Percentiles rank a stretch among this genome's conserved stretches.
These are phyloP conservation scores for Tyrannus savana DNA, from an alignment of 2,113 vertebrate species.

Conservation along the genomic window DNA sequence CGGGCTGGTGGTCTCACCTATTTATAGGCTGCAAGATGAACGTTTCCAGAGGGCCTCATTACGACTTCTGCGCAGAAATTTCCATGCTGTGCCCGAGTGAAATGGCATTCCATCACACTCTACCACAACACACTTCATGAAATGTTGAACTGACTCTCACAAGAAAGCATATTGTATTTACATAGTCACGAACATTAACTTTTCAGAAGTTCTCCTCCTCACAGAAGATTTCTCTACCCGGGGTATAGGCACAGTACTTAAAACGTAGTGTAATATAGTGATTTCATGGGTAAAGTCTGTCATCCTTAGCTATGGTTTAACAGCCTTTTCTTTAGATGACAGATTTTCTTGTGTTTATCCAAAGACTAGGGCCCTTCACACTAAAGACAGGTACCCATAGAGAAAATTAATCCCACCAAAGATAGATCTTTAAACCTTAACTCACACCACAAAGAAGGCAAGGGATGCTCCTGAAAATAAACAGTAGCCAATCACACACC, in stretches of 20 bases:
- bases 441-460: not conserved
- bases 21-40: slow-evolving; percentile 29
- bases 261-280: not conserved
- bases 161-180: not conserved
- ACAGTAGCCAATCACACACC: not conserved
- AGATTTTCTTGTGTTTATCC: not conserved
- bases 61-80: not conserved
- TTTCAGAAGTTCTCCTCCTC: not conserved
- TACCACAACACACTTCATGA: not conserved
- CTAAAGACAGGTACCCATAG: not conserved
- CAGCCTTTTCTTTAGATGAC: not conserved
- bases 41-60: slow-evolving; percentile 27
- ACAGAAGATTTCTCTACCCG: not conserved
- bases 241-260: not conserved
- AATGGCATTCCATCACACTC: not conserved
- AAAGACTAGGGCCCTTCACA: not conserved
- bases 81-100: not conserved
- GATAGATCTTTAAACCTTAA: not conserved
- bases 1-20: not conserved
- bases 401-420: not conserved
- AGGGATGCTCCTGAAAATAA: not conserved
- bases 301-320: not conserved
- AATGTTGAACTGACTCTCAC: not conserved
- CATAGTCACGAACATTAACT: not conserved
- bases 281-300: not conserved